Evolutionary conservation across 2,797 vertebrate genomes (phyloP).

Genomic region (Sphenopsis melanotis): DNA sequence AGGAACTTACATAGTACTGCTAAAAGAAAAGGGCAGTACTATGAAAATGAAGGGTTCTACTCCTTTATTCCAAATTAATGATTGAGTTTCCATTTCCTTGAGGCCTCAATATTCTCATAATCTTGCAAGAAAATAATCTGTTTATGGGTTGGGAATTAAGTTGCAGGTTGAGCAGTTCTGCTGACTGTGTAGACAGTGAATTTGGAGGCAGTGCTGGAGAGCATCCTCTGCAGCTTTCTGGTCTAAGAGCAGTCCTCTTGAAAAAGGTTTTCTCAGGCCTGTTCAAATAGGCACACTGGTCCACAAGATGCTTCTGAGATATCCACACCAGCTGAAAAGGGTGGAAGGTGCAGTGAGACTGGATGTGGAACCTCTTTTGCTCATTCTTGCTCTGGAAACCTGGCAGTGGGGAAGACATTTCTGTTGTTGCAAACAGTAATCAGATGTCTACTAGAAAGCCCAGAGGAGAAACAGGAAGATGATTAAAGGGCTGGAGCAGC

Average conservation of each 20-base stretch:
- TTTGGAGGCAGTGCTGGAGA: background rate
- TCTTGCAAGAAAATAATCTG: background rate
- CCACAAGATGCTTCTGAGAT: background rate
- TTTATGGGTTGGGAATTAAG: background rate
- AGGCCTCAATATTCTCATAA: background rate
- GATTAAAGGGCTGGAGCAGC: background rate
- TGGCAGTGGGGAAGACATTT: background rate
- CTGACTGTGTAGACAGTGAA: background rate
- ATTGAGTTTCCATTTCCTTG: background rate
- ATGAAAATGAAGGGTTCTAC: background rate
- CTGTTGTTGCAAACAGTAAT: background rate
- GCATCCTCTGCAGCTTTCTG: background rate
- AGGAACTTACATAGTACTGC: background rate
- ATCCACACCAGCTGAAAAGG: accelerated
- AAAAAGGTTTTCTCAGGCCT: background rate
- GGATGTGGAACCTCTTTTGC: background rate
- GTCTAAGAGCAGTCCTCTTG: background rate
- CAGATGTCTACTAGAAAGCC: background rate
- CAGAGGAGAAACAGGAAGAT: background rate
- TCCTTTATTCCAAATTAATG: background rate
- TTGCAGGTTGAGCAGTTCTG: background rate
- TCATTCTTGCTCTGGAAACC: background rate
- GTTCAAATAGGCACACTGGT: background rate
- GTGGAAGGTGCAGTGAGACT: background rate
- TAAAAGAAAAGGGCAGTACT: background rate